These are phyloP conservation scores for Erpobdella octoculata DNA, from an alignment of 2,888 invertebrate species.

Conservation along the genomic window DNA sequence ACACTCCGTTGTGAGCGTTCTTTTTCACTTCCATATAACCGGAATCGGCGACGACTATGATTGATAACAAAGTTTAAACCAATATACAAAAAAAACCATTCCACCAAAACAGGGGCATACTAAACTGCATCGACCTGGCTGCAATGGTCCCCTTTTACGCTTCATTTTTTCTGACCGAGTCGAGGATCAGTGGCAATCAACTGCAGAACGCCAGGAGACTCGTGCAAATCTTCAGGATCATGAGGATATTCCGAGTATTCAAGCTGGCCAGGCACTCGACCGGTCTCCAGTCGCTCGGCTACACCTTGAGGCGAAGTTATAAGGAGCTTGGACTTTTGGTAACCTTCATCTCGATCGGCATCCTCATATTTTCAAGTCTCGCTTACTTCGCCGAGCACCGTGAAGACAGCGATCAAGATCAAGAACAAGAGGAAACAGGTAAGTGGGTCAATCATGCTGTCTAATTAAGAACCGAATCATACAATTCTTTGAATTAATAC, in stretches of 20 bases:
- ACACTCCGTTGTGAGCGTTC: too few relatives aligned
- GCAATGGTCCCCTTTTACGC: constrained; percentile 98
- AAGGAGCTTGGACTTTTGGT: constrained; percentile 92
- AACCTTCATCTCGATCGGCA: constrained; percentile 97
- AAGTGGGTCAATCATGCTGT: not conserved
- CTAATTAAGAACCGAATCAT: too few relatives aligned
- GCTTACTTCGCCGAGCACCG: constrained; percentile 99
- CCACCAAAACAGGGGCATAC: constrained; percentile 78
- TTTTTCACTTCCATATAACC: too few relatives aligned
- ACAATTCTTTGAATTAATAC: too few relatives aligned
- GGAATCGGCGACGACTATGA: too few relatives aligned
- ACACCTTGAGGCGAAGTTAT: constrained; percentile 93
- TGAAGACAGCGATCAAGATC: constrained; percentile 70
- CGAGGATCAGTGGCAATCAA: constrained; percentile 72
- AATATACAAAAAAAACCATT: too few relatives aligned
- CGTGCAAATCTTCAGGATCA: constrained; percentile 92
- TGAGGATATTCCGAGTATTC: constrained; percentile 52
- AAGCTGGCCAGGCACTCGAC: constrained; percentile 71
- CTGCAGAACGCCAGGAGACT: constrained; percentile 86
- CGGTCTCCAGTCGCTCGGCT: constrained; percentile 92
- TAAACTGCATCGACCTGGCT: constrained; percentile 94
- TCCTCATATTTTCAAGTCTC: constrained; percentile 94
- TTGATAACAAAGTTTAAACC: too few relatives aligned
- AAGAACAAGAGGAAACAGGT: not conserved
- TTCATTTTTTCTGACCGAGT: constrained; percentile 79